These are phyloP conservation scores for Latheticus oryzae DNA, from an alignment of 2,888 invertebrate genomes.

Conservation along the genomic window DNA sequence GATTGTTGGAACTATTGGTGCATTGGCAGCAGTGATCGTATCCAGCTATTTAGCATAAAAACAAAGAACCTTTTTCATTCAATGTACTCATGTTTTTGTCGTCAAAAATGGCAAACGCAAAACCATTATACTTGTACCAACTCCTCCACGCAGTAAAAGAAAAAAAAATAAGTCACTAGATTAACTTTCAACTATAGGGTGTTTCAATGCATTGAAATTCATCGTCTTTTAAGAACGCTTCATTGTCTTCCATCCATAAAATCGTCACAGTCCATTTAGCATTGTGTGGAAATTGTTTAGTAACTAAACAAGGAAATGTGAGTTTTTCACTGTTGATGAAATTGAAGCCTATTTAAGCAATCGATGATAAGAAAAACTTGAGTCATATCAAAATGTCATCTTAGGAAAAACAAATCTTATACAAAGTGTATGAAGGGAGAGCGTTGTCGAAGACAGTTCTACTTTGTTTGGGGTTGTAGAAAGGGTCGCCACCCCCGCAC, in stretches of 20 bases:
- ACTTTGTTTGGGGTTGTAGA: slow-evolving; percentile 42
- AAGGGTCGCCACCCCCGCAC: slow-evolving; percentile 56
- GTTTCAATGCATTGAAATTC: slow-evolving; percentile 1
- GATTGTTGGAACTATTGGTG: too few relatives aligned
- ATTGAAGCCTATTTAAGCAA: slow-evolving; percentile 22
- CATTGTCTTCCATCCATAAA: slow-evolving; percentile 8
- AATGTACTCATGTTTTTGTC: slow-evolving; percentile 24
- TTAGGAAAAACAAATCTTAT: slow-evolving; percentile 63
- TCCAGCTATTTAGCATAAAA: slow-evolving; percentile 23
- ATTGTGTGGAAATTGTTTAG: slow-evolving; percentile 26
- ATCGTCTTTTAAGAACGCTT: neutral
- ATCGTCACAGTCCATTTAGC: slow-evolving; percentile 25
- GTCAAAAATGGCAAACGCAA: slow-evolving; percentile 27
- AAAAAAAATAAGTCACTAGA: slow-evolving; percentile 25
- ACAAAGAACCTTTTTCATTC: slow-evolving; percentile 26
- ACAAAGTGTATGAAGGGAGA: slow-evolving; percentile 56
- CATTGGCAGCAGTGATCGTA: slow-evolving; percentile 16
- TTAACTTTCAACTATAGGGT: slow-evolving; percentile 23
- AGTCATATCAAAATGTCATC: slow-evolving; percentile 63
- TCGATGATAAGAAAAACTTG: slow-evolving; percentile 35
- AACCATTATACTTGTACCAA: slow-evolving; percentile 26
- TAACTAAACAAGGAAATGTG: slow-evolving; percentile 25
- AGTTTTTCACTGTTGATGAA: slow-evolving; percentile 24
- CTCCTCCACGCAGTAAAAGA: slow-evolving; percentile 28
- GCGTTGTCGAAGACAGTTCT: slow-evolving; percentile 42